Conservation (phyloP, 2,797 vertebrate genomes). For the Meriones psammophilus region DNA sequence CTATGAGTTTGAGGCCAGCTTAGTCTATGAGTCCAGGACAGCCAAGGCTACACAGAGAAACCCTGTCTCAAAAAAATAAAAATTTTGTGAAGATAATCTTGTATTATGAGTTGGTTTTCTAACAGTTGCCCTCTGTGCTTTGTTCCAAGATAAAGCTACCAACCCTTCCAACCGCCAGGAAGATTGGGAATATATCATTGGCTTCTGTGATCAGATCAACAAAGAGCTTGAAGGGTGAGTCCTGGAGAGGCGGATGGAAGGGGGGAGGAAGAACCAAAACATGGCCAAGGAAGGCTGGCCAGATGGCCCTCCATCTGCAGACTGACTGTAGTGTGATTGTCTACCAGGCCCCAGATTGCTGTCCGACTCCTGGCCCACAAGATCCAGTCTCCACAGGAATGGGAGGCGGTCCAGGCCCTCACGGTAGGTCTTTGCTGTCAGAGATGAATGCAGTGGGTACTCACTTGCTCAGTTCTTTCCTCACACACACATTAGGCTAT, state of each 20-base stretch:
- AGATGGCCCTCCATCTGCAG: accelerated
- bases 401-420: constrained; percentile 96
- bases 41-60: too few relatives aligned
- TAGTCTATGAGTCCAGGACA: too few relatives aligned
- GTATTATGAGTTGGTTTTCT: neutral
- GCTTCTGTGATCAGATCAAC: constrained; percentile 98
- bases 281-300: neutral
- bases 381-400: constrained; percentile 98
- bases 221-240: constrained; percentile 97
- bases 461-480: neutral
- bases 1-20: too few relatives aligned
- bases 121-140: constrained; percentile 62
- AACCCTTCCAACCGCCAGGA: constrained; percentile 96
- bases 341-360: constrained; percentile 95
- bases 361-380: constrained; percentile 96
- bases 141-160: constrained; percentile 95
- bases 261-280: neutral
- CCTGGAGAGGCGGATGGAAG: neutral
- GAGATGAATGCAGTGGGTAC: accelerated
- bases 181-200: constrained; percentile 97
- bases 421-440: constrained; percentile 89
- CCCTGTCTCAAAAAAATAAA: neutral
- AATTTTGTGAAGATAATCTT: neutral
- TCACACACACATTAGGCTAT: neutral
- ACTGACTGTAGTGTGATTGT: constrained; percentile 17